Conservation (phyloP, 2,113 vertebrate species). For the Cheilinus undulatus region DNA sequence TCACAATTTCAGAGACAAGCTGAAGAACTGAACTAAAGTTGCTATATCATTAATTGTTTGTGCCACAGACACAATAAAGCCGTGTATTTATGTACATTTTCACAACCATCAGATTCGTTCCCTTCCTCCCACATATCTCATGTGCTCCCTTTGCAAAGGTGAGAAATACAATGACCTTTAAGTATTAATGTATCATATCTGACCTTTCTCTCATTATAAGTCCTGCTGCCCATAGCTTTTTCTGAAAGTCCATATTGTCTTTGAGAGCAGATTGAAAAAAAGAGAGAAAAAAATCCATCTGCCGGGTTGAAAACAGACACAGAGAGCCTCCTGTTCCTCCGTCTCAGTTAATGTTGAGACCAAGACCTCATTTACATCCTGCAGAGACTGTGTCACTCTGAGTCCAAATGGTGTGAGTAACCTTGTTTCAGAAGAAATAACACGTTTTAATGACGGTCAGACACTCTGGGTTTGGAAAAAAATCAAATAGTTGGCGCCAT, state of each 20-base stretch:
- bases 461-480: not conserved
- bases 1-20: no score
- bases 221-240: not conserved
- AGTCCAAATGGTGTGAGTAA: conserved; percentile 30
- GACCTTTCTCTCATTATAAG: not conserved
- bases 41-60: no score
- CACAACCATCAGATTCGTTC: not conserved
- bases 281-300: conserved; percentile 18
- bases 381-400: not conserved
- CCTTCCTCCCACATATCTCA: not conserved
- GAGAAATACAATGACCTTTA: not conserved
- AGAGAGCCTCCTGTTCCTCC: conserved; percentile 38
- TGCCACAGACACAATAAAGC: not conserved
- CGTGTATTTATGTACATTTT: not conserved
- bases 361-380: conserved; percentile 41
- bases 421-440: conserved; percentile 16
- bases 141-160: not conserved
- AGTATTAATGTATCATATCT: not conserved
- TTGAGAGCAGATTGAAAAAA: not conserved
- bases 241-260: conserved; percentile 28
- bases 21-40: no score
- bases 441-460: conserved; percentile 18
- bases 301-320: conserved; percentile 27
- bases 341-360: conserved; percentile 9
- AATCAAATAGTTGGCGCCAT: not conserved